Percentiles rank a stretch among this genome's conserved stretches.
Evolutionary conservation across 2,113 vertebrate genomes (phyloP).

Genomic region (Kryptolebias marmoratus): DNA sequence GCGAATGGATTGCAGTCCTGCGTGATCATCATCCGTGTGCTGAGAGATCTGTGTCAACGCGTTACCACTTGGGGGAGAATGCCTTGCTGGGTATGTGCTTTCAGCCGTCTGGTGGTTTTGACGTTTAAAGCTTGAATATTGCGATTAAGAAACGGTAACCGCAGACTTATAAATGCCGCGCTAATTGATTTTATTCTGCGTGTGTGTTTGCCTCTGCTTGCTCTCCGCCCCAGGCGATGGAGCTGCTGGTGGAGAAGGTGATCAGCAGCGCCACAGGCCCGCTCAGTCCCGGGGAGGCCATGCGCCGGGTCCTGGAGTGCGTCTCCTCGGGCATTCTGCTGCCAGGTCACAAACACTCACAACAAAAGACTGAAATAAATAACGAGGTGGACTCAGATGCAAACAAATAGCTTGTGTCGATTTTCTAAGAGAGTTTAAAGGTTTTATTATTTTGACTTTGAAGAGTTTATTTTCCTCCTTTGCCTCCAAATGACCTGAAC

Average conservation of each 20-base stretch:
- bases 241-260: conserved; percentile 82
- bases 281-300: conserved; percentile 80
- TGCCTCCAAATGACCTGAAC: no score
- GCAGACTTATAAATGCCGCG: no score
- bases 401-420: background rate
- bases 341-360: conserved; percentile 65
- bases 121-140: background rate
- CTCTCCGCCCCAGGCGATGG: conserved; percentile 70
- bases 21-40: conserved; percentile 84
- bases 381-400: background rate
- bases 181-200: background rate
- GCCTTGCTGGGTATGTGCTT: conserved; percentile 80
- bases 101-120: background rate
- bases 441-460: no score
- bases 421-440: background rate
- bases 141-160: background rate
- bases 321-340: conserved; percentile 79
- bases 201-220: background rate
- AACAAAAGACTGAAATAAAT: background rate
- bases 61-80: conserved; percentile 86
- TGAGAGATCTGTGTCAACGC: conserved; percentile 84
- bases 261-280: conserved; percentile 76
- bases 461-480: no score
- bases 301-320: conserved; percentile 82
- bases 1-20: conserved; percentile 87